phyloP scores from a whole-genome alignment of 1,140 invertebrate genomes.

The Cryptotermes secundus region DNA sequence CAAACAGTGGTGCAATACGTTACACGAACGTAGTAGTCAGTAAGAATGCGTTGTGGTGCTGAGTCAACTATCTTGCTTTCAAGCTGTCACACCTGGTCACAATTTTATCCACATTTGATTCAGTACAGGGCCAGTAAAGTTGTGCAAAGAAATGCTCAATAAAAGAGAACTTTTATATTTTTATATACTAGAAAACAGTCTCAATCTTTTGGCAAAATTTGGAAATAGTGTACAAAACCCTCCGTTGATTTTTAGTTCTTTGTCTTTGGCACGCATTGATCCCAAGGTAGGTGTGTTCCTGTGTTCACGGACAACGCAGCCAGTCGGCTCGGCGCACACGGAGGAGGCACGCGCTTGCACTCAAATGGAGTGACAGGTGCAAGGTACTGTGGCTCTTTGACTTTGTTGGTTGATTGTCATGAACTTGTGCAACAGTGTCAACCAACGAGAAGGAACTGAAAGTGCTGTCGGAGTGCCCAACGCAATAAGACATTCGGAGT shows the following conservation, averaged over 20 bases:
- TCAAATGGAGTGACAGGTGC: conserved; percentile 61
- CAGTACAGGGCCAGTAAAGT: conserved; percentile 26
- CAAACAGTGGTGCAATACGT: conserved; percentile 31
- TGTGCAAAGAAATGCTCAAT: conserved; percentile 36
- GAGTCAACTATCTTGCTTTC: background rate
- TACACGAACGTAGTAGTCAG: conserved; percentile 19
- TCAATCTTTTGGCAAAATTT: conserved; percentile 31
- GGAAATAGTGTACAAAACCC: conserved; percentile 24
- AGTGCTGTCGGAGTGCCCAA: background rate
- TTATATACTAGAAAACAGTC: conserved; percentile 33
- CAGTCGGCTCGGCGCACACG: conserved; percentile 24
- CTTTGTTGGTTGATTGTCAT: background rate
- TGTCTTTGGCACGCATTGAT: background rate
- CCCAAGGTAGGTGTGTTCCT: conserved; percentile 46
- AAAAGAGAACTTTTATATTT: conserved; percentile 37
- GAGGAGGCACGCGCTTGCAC: conserved; percentile 54
- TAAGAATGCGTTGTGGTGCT: background rate
- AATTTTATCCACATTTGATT: background rate
- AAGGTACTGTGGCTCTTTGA: conserved; percentile 55
- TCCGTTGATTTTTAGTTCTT: conserved; percentile 3
- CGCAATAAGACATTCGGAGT: background rate
- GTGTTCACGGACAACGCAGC: conserved; percentile 53
- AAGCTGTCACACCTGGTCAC: background rate
- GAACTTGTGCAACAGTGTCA: conserved; percentile 6
- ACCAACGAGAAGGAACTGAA: conserved; percentile 1